These are phyloP conservation scores for Anguilla anguilla DNA, from an alignment of 2,797 vertebrate species.

Conservation along the genomic window DNA sequence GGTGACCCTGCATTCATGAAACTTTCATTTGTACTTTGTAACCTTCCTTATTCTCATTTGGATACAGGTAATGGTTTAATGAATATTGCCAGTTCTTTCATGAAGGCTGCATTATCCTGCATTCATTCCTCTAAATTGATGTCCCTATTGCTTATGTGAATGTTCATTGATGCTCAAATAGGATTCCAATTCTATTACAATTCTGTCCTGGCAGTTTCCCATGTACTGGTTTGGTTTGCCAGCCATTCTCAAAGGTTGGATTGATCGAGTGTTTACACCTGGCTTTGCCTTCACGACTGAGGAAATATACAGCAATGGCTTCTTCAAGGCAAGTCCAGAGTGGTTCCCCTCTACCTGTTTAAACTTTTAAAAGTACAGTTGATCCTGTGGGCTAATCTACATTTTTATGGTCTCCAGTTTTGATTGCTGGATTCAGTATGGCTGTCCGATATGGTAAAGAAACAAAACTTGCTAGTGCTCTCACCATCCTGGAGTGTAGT, in stretches of 20 bases:
- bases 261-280: slow-evolving; percentile 82
- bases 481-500: background rate
- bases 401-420: no score
- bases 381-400: background rate
- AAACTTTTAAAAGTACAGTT: background rate
- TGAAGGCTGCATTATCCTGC: background rate
- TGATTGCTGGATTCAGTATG: background rate
- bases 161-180: background rate
- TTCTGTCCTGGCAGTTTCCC: slow-evolving; percentile 75
- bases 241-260: slow-evolving; percentile 89
- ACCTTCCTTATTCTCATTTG: background rate
- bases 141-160: background rate
- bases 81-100: background rate
- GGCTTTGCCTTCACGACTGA: slow-evolving; percentile 83
- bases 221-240: slow-evolving; percentile 89
- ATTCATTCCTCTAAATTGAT: background rate
- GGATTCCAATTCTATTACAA: background rate
- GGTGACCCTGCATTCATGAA: slow-evolving; percentile 28
- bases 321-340: slow-evolving; percentile 76
- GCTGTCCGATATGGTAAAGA: background rate
- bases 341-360: slow-evolving; percentile 21
- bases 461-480: background rate
- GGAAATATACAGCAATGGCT: slow-evolving; percentile 70
- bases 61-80: background rate
- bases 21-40: background rate